phyloP scores from a whole-genome alignment of 2,888 invertebrate genomes.

The Vanessa cardui region DNA sequence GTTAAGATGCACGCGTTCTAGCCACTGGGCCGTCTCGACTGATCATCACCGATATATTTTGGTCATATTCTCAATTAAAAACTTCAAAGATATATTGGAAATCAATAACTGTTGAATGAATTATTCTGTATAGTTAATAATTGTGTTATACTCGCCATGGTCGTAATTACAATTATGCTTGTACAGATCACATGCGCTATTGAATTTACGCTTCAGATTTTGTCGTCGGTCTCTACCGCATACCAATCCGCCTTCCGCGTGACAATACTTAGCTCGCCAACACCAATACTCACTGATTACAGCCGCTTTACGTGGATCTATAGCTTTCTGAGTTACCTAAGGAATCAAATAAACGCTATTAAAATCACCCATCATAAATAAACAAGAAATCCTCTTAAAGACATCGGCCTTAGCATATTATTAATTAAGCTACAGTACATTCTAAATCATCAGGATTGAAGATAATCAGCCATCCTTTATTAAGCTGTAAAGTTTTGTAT shows the following conservation, averaged over 20 bases:
- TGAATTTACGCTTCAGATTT: slow-evolving; percentile 46
- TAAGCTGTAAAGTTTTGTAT: too few relatives aligned
- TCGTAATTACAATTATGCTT: slow-evolving; percentile 56
- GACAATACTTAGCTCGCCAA: slow-evolving; percentile 57
- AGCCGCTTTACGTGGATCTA: slow-evolving; percentile 40
- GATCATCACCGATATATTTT: too few relatives aligned
- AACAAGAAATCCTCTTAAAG: too few relatives aligned
- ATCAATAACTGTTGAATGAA: too few relatives aligned
- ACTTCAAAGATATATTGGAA: background rate
- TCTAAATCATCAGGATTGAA: too few relatives aligned
- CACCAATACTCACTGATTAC: slow-evolving; percentile 62
- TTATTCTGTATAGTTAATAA: background rate
- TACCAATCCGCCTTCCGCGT: slow-evolving; percentile 33
- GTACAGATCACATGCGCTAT: slow-evolving; percentile 52
- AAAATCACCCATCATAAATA: background rate
- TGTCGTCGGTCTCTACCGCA: slow-evolving; percentile 54
- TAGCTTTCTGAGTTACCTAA: slow-evolving; percentile 8
- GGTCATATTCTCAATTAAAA: background rate
- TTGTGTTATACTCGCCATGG: slow-evolving; percentile 48
- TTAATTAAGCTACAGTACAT: too few relatives aligned
- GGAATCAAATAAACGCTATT: background rate
- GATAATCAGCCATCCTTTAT: too few relatives aligned
- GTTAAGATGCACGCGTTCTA: too few relatives aligned
- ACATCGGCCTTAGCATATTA: too few relatives aligned
- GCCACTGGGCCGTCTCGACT: too few relatives aligned